These are phyloP conservation scores for Acromyrmex echinatior DNA, from an alignment of 1,140 invertebrate genomes.

Conservation along the genomic window DNA sequence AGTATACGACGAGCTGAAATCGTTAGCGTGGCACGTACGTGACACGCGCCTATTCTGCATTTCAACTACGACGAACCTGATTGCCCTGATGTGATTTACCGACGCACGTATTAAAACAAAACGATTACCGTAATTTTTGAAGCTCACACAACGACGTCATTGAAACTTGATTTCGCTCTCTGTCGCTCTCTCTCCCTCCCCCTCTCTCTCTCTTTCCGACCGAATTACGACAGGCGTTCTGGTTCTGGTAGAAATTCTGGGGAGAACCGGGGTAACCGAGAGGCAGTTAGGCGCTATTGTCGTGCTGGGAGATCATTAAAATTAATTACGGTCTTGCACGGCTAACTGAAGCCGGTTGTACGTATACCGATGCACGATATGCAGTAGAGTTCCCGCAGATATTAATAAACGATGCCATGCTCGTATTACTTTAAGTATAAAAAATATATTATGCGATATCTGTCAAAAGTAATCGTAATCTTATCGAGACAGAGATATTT, in stretches of 20 bases:
- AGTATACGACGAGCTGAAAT: constrained; percentile 19
- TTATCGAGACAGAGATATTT: not conserved
- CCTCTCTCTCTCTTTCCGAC: not conserved
- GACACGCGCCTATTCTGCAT: constrained; percentile 11
- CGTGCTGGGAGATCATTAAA: constrained; percentile 62
- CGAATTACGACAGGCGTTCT: constrained; percentile 40
- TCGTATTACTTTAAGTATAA: not conserved
- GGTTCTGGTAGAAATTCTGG: not conserved
- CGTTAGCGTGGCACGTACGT: constrained; percentile 25
- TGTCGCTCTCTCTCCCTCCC: not conserved
- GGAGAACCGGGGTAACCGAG: constrained; percentile 1
- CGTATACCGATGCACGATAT: constrained; percentile 2
- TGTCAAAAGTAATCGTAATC: not conserved
- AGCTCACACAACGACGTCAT: not conserved
- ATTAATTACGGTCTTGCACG: constrained; percentile 60
- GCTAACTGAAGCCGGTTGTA: constrained; percentile 55
- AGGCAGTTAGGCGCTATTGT: constrained; percentile 50
- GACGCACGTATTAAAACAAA: constrained; percentile 56
- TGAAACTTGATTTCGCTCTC: constrained; percentile 7
- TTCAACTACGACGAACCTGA: constrained; percentile 29
- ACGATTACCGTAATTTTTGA: constrained; percentile 59
- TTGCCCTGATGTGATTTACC: constrained; percentile 53
- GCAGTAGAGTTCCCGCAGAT: constrained; percentile 3
- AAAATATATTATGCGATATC: not conserved
- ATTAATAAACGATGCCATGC: constrained; percentile 3